Conservation (phyloP, 2,113 vertebrate species). For the Todiramphus saurophagus region DNA sequence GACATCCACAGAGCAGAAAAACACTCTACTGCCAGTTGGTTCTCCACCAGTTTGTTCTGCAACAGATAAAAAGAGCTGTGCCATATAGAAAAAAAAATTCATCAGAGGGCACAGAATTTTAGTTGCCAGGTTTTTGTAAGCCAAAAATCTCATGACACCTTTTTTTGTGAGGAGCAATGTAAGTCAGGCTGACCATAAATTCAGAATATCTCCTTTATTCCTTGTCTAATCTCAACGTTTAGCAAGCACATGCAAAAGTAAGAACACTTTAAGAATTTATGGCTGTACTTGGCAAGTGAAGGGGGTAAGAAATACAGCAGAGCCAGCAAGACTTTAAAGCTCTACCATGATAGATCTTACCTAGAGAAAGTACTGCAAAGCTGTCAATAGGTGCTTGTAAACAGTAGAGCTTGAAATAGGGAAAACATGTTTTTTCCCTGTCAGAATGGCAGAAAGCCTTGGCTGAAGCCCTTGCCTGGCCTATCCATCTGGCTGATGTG, state of each 20-base stretch:
- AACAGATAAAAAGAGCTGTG: background rate
- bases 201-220: background rate
- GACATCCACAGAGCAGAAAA: background rate
- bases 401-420: slow-evolving; percentile 54
- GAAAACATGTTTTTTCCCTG: slow-evolving; percentile 66
- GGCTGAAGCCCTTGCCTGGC: slow-evolving; percentile 64
- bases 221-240: slow-evolving; percentile 12
- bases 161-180: background rate
- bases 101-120: background rate
- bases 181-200: background rate
- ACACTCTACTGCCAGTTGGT: background rate
- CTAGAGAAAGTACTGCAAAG: slow-evolving; percentile 54
- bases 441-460: slow-evolving; percentile 66
- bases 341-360: slow-evolving; percentile 43
- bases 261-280: slow-evolving; percentile 36
- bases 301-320: background rate
- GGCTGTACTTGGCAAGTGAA: slow-evolving; percentile 20
- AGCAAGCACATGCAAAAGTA: background rate
- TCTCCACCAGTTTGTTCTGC: background rate
- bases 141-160: background rate
- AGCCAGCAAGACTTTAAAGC: slow-evolving; percentile 36
- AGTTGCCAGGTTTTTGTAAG: slow-evolving; percentile 7
- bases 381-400: slow-evolving; percentile 70
- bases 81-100: background rate
- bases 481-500: slow-evolving; percentile 71